These are phyloP conservation scores for Tetrao urogallus DNA, from an alignment of 2,113 vertebrate species.

Conservation along the genomic window DNA sequence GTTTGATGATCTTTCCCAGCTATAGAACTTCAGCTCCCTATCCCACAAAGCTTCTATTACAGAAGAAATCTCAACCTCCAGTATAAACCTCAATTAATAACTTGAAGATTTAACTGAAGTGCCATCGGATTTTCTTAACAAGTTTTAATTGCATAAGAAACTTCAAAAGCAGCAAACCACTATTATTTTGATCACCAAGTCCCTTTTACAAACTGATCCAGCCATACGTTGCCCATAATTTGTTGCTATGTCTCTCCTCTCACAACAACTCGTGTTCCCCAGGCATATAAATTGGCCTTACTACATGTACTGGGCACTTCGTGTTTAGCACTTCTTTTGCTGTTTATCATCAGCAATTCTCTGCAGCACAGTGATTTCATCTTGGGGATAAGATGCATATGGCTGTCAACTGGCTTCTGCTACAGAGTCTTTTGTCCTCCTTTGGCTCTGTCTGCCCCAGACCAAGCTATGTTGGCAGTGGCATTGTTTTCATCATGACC, in stretches of 20 bases:
- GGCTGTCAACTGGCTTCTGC: not conserved
- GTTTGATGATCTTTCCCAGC: not conserved
- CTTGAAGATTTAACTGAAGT: not conserved
- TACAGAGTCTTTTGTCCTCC: not conserved
- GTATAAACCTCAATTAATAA: not conserved
- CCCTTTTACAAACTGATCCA: not conserved
- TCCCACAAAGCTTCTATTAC: not conserved
- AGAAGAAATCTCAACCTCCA: not conserved
- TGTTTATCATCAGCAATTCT: not conserved
- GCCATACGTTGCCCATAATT: not conserved
- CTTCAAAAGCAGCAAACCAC: not conserved
- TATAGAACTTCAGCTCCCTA: not conserved
- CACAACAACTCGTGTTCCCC: not conserved
- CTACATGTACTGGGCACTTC: not conserved
- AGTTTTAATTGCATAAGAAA: not conserved
- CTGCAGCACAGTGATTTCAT: not conserved
- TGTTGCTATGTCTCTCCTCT: not conserved
- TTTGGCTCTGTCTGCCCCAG: not conserved
- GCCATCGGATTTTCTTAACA: not conserved
- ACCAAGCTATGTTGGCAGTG: fast-evolving
- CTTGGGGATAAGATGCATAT: not conserved
- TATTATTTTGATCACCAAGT: not conserved
- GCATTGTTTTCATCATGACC: not conserved
- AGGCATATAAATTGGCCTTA: not conserved
- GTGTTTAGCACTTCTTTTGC: not conserved